Conservation (phyloP, 2,888 invertebrate genomes). For the Anarsia innoxiella region DNA sequence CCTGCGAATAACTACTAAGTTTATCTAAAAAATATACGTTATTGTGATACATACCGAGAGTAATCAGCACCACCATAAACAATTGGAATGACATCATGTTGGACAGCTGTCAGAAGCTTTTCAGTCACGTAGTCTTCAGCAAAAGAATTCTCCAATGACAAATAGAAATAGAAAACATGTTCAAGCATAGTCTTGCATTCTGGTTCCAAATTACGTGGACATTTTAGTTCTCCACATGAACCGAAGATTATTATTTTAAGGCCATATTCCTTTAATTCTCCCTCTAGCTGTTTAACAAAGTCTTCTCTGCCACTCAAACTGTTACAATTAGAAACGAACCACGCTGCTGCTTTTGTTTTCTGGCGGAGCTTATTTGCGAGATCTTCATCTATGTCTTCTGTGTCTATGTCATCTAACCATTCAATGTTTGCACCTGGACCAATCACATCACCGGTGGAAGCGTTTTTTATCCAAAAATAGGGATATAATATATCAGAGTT, state of each 20-base stretch:
- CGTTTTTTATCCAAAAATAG: constrained; percentile 45
- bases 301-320: constrained; percentile 38
- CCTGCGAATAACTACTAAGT: no score
- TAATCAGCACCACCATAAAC: constrained; percentile 82
- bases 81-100: constrained; percentile 78
- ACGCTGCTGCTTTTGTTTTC: constrained; percentile 57
- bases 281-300: constrained; percentile 33
- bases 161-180: constrained; percentile 81
- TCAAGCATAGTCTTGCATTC: constrained; percentile 50
- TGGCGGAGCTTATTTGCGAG: constrained; percentile 30
- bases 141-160: constrained; percentile 83
- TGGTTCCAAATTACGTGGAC: constrained; percentile 29
- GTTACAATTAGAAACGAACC: constrained; percentile 59
- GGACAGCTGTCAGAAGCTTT: constrained; percentile 77
- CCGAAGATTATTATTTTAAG: constrained; percentile 71
- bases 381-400: constrained; percentile 23
- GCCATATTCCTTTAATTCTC: constrained; percentile 30
- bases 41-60: constrained; percentile 38
- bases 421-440: constrained; percentile 46
- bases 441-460: constrained; percentile 33
- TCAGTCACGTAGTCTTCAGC: constrained; percentile 71
- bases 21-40: background rate
- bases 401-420: constrained; percentile 14
- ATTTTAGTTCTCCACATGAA: constrained; percentile 55
- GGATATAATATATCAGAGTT: constrained; percentile 54